Evolutionary conservation across 1,140 invertebrate genomes (phyloP), one percentile per base, ranked within the genome.

Genomic region (Bombus confusus): DNA sequence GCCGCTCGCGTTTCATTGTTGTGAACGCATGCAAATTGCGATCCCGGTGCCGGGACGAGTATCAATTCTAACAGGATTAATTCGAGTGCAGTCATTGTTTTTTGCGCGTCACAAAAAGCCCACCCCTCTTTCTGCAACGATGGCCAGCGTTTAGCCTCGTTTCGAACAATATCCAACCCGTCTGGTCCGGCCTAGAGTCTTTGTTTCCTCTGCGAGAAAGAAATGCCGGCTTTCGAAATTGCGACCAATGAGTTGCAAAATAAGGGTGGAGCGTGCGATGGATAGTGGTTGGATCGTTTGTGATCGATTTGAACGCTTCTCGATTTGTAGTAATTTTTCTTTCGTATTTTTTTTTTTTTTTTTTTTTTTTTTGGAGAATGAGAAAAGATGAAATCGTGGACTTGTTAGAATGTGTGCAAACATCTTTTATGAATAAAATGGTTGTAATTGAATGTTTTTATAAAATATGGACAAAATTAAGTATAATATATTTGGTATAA

Each of bases 51-150:
- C 81, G 82, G 78, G 80, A 76, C 83, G 87, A 90, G 90, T 92
- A 92, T 93, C 90, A 92, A 89, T 92, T 93, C 88, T 91, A 91
- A 91, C 91, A 91, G 91, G 90, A 91, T 90, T 92, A 93, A 92
- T 92, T 92, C 85, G 90, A 88, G 91, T 90, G 87, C 90, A 90
- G 91, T 91, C 89, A 92, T 92, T 92, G 91, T 92, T 92, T 92
- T 92, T 92, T 92, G 86, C 82, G 80, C 87, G 87, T 89, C 90
- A 89, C 90, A 89, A 91, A 91, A 91, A 91, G 83, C 77, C 80
- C 83, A 69, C 9, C 79, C 88, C 80, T 82, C 39, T 77, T 62
- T 71, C 78, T 66, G 76, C 88, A 83, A 85, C 71, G 64, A 73
- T 62, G 77, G 64, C 86, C 57, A 75, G 74, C 88, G 90, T 86